Evolutionary conservation across 2,113 vertebrate species (phyloP).

Genomic region (Pyrgilauda ruficollis): DNA sequence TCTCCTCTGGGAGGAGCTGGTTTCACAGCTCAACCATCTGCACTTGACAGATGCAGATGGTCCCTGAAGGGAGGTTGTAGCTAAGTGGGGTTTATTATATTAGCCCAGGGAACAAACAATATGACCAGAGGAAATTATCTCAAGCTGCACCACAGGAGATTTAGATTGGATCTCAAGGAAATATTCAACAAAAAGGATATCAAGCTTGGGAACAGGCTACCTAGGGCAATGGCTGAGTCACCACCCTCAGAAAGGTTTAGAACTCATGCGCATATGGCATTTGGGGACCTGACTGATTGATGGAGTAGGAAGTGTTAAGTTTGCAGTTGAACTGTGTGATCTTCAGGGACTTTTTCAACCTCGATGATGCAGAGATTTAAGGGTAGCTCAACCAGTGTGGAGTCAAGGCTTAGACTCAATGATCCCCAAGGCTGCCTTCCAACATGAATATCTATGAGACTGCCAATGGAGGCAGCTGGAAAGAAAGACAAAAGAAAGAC

Average conservation of each 20-base stretch:
- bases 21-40: not conserved
- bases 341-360: not conserved
- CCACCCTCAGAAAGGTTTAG: not conserved
- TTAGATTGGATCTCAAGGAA: not conserved
- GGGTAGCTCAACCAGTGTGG: not conserved
- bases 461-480: not conserved
- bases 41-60: not conserved
- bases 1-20: not conserved
- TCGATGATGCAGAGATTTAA: not conserved
- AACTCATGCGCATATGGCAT: not conserved
- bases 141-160: fast-evolving
- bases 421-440: not conserved
- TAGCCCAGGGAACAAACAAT: not conserved
- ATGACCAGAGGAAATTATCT: not conserved
- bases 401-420: not conserved
- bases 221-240: not conserved
- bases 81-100: not conserved
- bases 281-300: not conserved
- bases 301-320: not conserved
- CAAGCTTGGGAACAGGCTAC: not conserved
- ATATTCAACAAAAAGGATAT: not conserved
- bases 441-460: not conserved
- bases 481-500: not conserved
- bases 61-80: no score
- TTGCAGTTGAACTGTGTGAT: not conserved